Evolutionary conservation across 2,797 vertebrate genomes (phyloP).

Genomic region (Euphonia xanthogaster): DNA sequence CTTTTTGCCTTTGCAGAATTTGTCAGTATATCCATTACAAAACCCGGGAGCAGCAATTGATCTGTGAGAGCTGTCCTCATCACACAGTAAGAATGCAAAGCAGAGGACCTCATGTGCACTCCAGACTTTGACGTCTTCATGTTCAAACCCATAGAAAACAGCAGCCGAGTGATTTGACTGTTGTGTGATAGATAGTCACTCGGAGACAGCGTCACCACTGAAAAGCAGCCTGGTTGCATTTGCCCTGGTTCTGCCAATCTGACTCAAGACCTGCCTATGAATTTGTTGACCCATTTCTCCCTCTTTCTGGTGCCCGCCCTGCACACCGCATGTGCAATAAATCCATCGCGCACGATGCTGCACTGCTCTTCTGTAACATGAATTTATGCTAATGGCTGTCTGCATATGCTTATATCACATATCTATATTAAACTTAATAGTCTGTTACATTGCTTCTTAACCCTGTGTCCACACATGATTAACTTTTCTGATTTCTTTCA

Average conservation of each 20-base stretch:
- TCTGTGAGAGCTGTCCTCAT: slow-evolving; percentile 22
- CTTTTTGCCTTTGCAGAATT: neutral
- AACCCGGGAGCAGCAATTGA: slow-evolving; percentile 23
- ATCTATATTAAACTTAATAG: slow-evolving; percentile 99
- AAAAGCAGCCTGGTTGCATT: slow-evolving; percentile 53
- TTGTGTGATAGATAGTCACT: slow-evolving; percentile 1
- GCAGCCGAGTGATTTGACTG: neutral
- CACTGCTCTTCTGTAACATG: slow-evolving; percentile 89
- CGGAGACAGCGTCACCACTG: neutral
- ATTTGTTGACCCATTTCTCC: slow-evolving; percentile 70
- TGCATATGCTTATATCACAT: slow-evolving; percentile 99
- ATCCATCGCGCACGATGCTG: slow-evolving; percentile 66
- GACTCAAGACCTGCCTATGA: slow-evolving; percentile 58
- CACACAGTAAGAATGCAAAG: slow-evolving; percentile 6
- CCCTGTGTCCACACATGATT: slow-evolving; percentile 99
- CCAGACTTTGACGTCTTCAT: neutral
- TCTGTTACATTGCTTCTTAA: slow-evolving; percentile 99
- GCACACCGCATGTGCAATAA: slow-evolving; percentile 63
- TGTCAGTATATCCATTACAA: slow-evolving; percentile 17
- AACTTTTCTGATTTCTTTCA: slow-evolving; percentile 98
- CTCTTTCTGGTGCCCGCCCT: slow-evolving; percentile 44
- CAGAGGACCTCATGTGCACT: neutral
- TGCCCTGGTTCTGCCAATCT: slow-evolving; percentile 63
- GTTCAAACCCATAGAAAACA: neutral
- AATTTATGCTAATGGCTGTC: slow-evolving; percentile 98